Evolutionary conservation across 2,797 vertebrate genomes (phyloP).

Genomic region (Eulemur coronatus): DNA sequence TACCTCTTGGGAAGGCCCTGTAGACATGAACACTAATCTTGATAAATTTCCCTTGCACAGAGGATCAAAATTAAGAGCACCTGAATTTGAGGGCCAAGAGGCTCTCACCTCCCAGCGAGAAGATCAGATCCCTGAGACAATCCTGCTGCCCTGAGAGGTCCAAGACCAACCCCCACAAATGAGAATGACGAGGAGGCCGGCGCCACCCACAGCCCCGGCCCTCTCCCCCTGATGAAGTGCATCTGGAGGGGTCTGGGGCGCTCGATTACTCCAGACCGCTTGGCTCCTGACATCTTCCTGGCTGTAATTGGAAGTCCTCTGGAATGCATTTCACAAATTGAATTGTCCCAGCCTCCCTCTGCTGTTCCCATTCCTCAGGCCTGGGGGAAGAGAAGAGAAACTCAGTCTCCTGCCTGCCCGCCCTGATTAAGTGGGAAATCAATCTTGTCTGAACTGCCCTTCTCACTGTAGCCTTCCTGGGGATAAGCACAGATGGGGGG

Average conservation of each 20-base stretch:
- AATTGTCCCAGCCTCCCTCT: background rate
- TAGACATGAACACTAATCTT: background rate
- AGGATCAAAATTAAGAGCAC: background rate
- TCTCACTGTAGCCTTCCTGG: background rate
- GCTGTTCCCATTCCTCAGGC: slow-evolving; percentile 17
- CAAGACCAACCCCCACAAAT: background rate
- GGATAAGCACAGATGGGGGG: background rate
- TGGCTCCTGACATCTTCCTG: background rate
- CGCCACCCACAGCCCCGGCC: too few relatives aligned
- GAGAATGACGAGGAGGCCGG: background rate
- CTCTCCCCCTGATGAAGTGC: background rate
- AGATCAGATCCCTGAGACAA: background rate
- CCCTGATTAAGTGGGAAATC: background rate
- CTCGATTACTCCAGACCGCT: background rate
- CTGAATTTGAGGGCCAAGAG: background rate
- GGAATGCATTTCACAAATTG: slow-evolving; percentile 21
- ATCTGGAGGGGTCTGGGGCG: background rate
- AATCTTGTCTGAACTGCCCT: background rate
- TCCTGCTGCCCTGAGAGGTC: background rate
- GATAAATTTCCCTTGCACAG: background rate
- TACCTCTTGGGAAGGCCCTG: background rate
- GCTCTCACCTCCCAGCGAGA: background rate
- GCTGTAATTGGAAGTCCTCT: slow-evolving; percentile 40
- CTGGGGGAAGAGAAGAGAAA: background rate
- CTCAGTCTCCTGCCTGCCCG: background rate